A percentile compares a stretch with the other conserved stretches of the same genome.
Conservation (phyloP, 1,140 invertebrate genomes). For the Chrysomallon squamiferum region DNA sequence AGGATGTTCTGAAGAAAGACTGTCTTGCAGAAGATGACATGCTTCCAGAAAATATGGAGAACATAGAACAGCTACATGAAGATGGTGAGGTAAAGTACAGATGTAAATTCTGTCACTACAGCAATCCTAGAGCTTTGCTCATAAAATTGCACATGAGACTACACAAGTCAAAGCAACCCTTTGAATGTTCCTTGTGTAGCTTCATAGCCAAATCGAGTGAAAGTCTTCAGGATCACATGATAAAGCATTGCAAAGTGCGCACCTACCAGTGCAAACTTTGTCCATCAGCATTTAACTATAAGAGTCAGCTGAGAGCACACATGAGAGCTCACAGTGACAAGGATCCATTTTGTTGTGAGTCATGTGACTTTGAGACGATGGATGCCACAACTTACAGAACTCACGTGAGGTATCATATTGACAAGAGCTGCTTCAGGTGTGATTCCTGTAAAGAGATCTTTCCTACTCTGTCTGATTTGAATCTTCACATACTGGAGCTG, state of each 20-base stretch:
- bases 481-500: conserved; percentile 32
- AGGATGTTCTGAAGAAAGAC: conserved; percentile 6
- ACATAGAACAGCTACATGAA: conserved; percentile 52
- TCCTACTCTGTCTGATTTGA: conserved; percentile 33
- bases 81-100: conserved; percentile 42
- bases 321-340: conserved; percentile 58
- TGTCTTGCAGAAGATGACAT: conserved; percentile 31
- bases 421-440: conserved; percentile 36
- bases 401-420: conserved; percentile 41
- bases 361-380: conserved; percentile 54
- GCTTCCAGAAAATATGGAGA: conserved; percentile 37
- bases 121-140: conserved; percentile 38
- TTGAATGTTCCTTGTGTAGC: conserved; percentile 60
- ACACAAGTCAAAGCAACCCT: conserved; percentile 57
- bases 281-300: conserved; percentile 57
- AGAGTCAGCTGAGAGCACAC: conserved; percentile 61
- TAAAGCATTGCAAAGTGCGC: conserved; percentile 59
- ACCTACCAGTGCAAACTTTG: conserved; percentile 60
- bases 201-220: conserved; percentile 53
- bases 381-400: conserved; percentile 42
- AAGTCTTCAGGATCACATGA: conserved; percentile 58
- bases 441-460: conserved; percentile 43
- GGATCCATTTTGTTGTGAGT: conserved; percentile 52
- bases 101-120: conserved; percentile 61
- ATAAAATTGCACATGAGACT: conserved; percentile 58